Percentiles rank a stretch among this genome's conserved stretches.
Evolutionary conservation across 92 coral and sea anemone genomes (phyloP).

Genomic region (Muricea muricata): DNA sequence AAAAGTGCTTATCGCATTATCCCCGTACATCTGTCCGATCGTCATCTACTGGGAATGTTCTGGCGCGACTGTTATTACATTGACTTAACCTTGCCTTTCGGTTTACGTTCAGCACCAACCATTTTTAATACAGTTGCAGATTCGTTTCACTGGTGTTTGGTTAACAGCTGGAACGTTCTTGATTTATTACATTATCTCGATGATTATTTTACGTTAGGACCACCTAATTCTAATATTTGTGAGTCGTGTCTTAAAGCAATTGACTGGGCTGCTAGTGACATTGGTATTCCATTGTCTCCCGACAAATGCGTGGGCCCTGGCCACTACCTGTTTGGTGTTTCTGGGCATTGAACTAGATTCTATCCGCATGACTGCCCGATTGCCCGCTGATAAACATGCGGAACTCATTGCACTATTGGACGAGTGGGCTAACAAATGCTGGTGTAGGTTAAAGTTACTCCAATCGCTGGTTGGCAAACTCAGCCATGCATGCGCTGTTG

Average conservation of each 20-base stretch:
- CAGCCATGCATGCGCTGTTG: too few species aligned
- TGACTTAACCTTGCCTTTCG: conserved; percentile 3
- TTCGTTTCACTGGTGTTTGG: background rate
- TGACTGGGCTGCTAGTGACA: background rate
- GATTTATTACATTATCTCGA: background rate
- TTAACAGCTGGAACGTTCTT: background rate
- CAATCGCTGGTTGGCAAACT: too few species aligned
- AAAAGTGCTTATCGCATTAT: background rate
- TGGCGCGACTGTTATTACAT: background rate
- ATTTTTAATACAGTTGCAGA: conserved; percentile 35
- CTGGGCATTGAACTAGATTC: conserved; percentile 49
- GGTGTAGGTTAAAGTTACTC: too few species aligned
- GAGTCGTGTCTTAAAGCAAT: background rate
- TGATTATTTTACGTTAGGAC: conserved; percentile 15
- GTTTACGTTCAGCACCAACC: conserved; percentile 16
- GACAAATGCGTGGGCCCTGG: conserved; percentile 30
- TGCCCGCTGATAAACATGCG: too few species aligned
- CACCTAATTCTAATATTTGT: background rate
- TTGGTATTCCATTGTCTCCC: background rate
- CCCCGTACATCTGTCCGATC: background rate
- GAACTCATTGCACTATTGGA: too few species aligned
- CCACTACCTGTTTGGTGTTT: too few species aligned
- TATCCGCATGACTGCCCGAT: too few species aligned
- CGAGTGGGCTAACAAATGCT: too few species aligned
- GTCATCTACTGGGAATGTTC: conserved; percentile 16